Base-by-base conservation (phyloP, 2,113 vertebrate genomes). In the Hyla sarda region DNA sequence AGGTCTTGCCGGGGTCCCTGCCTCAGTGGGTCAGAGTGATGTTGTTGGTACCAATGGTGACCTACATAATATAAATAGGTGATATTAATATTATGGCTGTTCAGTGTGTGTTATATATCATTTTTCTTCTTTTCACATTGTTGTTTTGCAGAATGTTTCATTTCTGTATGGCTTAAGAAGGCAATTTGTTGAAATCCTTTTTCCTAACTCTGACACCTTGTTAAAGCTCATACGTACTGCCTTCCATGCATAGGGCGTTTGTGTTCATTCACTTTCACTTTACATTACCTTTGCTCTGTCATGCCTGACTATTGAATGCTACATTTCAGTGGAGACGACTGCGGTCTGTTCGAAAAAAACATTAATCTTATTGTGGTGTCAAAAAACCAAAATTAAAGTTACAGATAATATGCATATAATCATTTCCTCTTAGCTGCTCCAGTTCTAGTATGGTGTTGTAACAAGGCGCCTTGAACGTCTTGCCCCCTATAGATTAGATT, bases 221-320 rank as follows among this genome's bases (percentile, higher is more conserved):
- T 84, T 81, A 28, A 82, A 84, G 87, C 86, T 60, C 28, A 56
- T 47, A 86, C 12, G 23, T 47, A 82, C 10, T 80, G 72, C 85
- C 79, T 85, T 83, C 86, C n/a, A 0, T 82, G 79, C 90, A 92
- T 89, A 89, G 88, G 88, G 86, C 83, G 79, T 78, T 86, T 88
- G 87, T 90, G 87, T 87, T 87, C 86, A 91, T 88, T 86, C 90
- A 87, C 81, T 92, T 92, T 87, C 87, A 88, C 47, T 60, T 74
- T 83, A 60, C 74, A 74, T 83, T 83, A 74, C 82, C 82, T 83
- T 56, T 83, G 82, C 82, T 74, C 52, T 14, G 32, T 74, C 69
- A 74, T 83, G 82, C 82, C 50, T 74, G 71, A 47, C 50, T 74
- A 74, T 83, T 83, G 82, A 83, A 72, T 74, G 82, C 82, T 74